Conservation (phyloP, 2,888 invertebrate genomes). For the Leucophenga maculata region DNA sequence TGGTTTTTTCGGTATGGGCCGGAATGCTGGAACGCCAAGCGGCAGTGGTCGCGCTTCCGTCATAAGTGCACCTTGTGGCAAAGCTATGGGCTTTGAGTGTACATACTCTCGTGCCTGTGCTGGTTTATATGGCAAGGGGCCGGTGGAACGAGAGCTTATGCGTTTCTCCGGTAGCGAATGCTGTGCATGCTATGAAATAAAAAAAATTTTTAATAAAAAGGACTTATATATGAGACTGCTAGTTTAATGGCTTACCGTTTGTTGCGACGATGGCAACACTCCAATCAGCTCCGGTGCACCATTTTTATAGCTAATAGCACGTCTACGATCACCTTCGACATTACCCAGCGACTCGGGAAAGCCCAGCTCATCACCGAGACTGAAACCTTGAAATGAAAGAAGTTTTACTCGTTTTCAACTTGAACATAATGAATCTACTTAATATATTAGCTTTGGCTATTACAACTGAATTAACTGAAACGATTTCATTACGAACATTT, state of each 20-base stretch:
- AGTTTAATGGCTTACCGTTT: conserved; percentile 44
- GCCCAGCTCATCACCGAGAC: conserved; percentile 88
- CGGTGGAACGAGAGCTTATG: conserved; percentile 64
- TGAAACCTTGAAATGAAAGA: conserved; percentile 79
- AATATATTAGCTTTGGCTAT: neutral
- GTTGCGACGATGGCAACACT: conserved; percentile 62
- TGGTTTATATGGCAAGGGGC: conserved; percentile 44
- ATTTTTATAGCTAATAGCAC: conserved; percentile 77
- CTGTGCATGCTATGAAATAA: conserved; percentile 28
- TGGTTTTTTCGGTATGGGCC: conserved; percentile 80
- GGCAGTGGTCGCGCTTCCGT: conserved; percentile 75
- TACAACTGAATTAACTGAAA: neutral
- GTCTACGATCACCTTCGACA: conserved; percentile 80
- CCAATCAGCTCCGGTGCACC: conserved; percentile 72
- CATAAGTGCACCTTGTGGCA: conserved; percentile 57
- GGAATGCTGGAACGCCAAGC: conserved; percentile 83
- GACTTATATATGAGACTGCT: neutral
- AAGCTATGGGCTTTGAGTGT: conserved; percentile 33
- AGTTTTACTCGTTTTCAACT: neutral
- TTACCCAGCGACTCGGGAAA: conserved; percentile 88
- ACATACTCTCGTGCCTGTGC: conserved; percentile 31
- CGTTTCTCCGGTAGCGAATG: conserved; percentile 60
- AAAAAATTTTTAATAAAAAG: neutral
- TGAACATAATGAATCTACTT: neutral
- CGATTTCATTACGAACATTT: neutral